Evolutionary conservation across 2,888 invertebrate species (phyloP).

Genomic region (Chouioia cunea): DNA sequence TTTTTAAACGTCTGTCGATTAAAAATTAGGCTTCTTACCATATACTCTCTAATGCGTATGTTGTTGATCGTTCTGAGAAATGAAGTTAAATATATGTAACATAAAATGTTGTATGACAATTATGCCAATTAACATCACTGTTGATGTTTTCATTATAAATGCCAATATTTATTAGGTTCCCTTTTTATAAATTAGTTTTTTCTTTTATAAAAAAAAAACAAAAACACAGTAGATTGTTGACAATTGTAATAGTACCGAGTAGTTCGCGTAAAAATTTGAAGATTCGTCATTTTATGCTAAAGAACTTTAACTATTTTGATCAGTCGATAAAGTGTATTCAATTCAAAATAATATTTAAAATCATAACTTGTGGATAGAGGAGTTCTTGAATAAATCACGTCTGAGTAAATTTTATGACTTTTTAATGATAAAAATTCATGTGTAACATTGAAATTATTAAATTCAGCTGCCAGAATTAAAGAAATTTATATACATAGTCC

Average conservation of each 20-base stretch:
- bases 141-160: constrained; percentile 44
- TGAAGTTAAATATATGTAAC: constrained; percentile 39
- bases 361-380: constrained; percentile 7
- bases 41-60: constrained; percentile 28
- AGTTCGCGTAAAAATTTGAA: constrained; percentile 8
- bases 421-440: constrained; percentile 31
- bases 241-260: background rate
- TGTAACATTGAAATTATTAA: constrained; percentile 27
- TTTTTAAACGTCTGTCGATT: constrained; percentile 42
- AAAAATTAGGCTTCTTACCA: constrained; percentile 38
- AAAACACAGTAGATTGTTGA: background rate
- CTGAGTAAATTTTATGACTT: constrained; percentile 29
- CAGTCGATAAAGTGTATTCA: constrained; percentile 16
- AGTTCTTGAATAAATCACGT: constrained; percentile 14
- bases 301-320: background rate
- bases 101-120: constrained; percentile 35
- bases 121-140: constrained; percentile 43
- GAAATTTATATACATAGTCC: constrained; percentile 31
- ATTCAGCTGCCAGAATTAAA: constrained; percentile 38
- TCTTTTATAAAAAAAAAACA: constrained; percentile 6
- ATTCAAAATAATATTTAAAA: constrained; percentile 22
- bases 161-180: constrained; percentile 36
- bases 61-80: constrained; percentile 33
- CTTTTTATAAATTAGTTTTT: constrained; percentile 22
- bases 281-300: constrained; percentile 12